Base-by-base conservation (phyloP, 2,888 invertebrate species). In the Bellardia pandia region DNA sequence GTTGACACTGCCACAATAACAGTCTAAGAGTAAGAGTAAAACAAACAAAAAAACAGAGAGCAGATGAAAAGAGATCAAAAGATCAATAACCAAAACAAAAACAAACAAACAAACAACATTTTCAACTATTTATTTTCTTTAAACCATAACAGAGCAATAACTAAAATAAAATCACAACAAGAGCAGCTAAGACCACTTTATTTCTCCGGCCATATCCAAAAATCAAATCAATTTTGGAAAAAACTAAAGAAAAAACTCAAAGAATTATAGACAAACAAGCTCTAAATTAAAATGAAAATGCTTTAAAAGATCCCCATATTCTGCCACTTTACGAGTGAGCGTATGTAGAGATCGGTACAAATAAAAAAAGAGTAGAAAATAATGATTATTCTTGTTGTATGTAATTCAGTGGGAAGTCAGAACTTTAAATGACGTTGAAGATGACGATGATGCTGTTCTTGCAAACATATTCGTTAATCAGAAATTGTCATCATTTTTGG, bases 311-410 rank as follows among this genome's bases (percentile, higher is more conserved):
- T n/a, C 33, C 66, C 72, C 56, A 23, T 48, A 48, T 51, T 51
- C 51, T 51, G 51, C 56, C 16, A 6, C 16, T 53, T 53, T 53
- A 16, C 3, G 6, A 37, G 37, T 5, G 37, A 4, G 37, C 6
- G 37, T 37, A 37, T 37, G 37, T 37, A 37, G 37, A 37, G 37
- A 37, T 37, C 37, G 37, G 1, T 37, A 37, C n/a, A n/a, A 53
- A 51, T 2, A 64, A 14, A 45, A n/a, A 72, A 62, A 60, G 62
- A 78, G 33, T 40, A 69, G 11, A 30, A 77, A 88, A 81, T 88
- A 89, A 86, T 88, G 88, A 89, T 89, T 87, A 86, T 88, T 85
- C 86, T 86, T 85, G 86, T 87, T 84, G 64, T 64, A 64, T 62
- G n/a, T 66, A 33, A 11, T 81, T 81, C 69, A 78, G 82, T 86